These are phyloP conservation scores for Drosophila antonietae DNA, from an alignment of 2,888 invertebrate genomes.

Conservation along the genomic window DNA sequence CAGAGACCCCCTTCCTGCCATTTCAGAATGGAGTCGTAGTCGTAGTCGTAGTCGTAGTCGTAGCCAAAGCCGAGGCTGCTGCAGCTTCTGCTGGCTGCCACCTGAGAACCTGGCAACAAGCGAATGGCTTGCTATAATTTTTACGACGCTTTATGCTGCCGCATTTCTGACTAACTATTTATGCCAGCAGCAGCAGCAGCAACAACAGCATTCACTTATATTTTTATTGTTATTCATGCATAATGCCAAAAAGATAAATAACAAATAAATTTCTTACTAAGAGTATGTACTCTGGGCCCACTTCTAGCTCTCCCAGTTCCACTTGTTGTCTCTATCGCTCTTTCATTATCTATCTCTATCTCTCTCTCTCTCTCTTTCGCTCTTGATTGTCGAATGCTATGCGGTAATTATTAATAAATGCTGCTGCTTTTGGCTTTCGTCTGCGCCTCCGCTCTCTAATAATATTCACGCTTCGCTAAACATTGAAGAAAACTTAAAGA, in stretches of 20 bases:
- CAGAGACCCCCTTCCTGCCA: slow-evolving; percentile 36
- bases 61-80: slow-evolving; percentile 13
- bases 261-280: slow-evolving; percentile 72
- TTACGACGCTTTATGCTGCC: slow-evolving; percentile 67
- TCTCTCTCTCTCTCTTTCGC: slow-evolving; percentile 12
- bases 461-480: slow-evolving; percentile 74
- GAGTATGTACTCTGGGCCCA: slow-evolving; percentile 31
- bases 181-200: slow-evolving; percentile 33
- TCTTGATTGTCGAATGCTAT: slow-evolving; percentile 35
- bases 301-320: slow-evolving; percentile 15
- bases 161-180: slow-evolving; percentile 69
- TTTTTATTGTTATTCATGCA: slow-evolving; percentile 77
- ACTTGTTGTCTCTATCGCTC: slow-evolving; percentile 7
- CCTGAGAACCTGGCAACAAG: slow-evolving; percentile 67
- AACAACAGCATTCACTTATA: slow-evolving; percentile 60
- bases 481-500: slow-evolving; percentile 75
- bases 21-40: background rate
- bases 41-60: slow-evolving; percentile 2
- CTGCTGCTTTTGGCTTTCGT: slow-evolving; percentile 49
- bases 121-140: slow-evolving; percentile 71
- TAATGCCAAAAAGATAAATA: slow-evolving; percentile 78
- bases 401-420: slow-evolving; percentile 78
- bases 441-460: slow-evolving; percentile 57
- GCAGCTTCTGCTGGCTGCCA: slow-evolving; percentile 36
- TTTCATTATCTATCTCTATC: slow-evolving; percentile 5